Conservation (phyloP, 1,140 invertebrate genomes). For the Oncopodura yosiiana region DNA sequence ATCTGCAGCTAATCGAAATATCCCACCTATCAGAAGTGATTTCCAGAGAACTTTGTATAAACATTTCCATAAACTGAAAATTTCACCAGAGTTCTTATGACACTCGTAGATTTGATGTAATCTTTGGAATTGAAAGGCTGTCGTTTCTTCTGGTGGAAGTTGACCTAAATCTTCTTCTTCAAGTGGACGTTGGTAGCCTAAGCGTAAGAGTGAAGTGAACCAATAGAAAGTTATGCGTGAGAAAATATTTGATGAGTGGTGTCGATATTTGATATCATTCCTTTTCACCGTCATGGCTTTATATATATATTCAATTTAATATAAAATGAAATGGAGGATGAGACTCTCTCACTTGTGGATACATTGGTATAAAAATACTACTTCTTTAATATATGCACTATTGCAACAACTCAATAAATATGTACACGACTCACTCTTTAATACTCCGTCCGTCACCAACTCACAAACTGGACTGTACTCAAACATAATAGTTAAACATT, state of each 20-base stretch:
- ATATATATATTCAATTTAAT: too few relatives aligned
- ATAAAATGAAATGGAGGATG: too few relatives aligned
- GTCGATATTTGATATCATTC: constrained; percentile 42
- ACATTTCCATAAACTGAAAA: constrained; percentile 51
- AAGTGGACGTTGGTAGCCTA: constrained; percentile 55
- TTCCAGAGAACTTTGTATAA: constrained; percentile 60
- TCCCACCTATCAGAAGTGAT: constrained; percentile 58
- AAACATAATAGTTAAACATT: too few relatives aligned
- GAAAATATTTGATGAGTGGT: constrained; percentile 52
- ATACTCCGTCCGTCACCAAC: too few relatives aligned
- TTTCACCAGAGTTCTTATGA: constrained; percentile 36
- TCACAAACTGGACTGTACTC: too few relatives aligned
- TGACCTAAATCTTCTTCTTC: constrained; percentile 59
- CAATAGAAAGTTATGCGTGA: constrained; percentile 68
- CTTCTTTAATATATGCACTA: too few relatives aligned
- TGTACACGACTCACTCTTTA: too few relatives aligned
- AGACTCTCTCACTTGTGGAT: too few relatives aligned
- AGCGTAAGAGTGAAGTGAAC: constrained; percentile 55
- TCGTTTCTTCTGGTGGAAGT: constrained; percentile 54
- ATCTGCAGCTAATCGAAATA: constrained; percentile 68
- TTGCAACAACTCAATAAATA: too few relatives aligned
- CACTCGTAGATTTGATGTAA: constrained; percentile 45
- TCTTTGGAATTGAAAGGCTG: constrained; percentile 45
- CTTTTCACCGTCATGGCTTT: too few relatives aligned
- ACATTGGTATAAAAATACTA: too few relatives aligned